A percentile compares a stretch with the other conserved stretches of the same genome.
Conservation (phyloP, 2,113 vertebrate genomes). For the Solea senegalensis region DNA sequence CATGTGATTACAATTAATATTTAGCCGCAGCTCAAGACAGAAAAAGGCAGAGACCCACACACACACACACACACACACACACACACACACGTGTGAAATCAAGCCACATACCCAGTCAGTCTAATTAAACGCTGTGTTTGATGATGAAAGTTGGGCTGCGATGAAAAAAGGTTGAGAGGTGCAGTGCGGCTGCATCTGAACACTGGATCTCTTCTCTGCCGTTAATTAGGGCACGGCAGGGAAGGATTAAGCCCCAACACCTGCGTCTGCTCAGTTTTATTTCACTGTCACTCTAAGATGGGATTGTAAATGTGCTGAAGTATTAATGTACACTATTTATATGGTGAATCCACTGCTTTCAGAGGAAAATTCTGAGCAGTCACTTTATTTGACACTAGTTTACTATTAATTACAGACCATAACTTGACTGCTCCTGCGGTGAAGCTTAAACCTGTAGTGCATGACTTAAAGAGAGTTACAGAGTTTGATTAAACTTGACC, state of each 20-base stretch:
- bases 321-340: no score
- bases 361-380: no score
- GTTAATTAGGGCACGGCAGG: constrained; percentile 55
- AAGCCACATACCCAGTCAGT: constrained; percentile 37
- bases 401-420: no score
- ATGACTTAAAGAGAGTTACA: no score
- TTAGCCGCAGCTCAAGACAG: constrained; percentile 10
- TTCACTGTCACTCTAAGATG: not conserved
- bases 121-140: constrained; percentile 71
- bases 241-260: constrained; percentile 48
- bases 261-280: constrained; percentile 38
- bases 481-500: no score
- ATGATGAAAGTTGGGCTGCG: constrained; percentile 69
- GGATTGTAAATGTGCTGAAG: not conserved
- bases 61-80: constrained; percentile 3
- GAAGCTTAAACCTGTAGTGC: no score
- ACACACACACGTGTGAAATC: constrained; percentile 34
- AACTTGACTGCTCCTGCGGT: no score
- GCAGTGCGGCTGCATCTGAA: constrained; percentile 46
- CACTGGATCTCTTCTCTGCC: constrained; percentile 34
- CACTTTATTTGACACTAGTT: no score
- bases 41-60: not conserved
- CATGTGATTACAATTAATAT: constrained; percentile 32
- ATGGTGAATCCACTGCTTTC: no score
- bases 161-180: constrained; percentile 68